Conservation (phyloP, 1,140 invertebrate genomes). For the Sinonovacula constricta region DNA sequence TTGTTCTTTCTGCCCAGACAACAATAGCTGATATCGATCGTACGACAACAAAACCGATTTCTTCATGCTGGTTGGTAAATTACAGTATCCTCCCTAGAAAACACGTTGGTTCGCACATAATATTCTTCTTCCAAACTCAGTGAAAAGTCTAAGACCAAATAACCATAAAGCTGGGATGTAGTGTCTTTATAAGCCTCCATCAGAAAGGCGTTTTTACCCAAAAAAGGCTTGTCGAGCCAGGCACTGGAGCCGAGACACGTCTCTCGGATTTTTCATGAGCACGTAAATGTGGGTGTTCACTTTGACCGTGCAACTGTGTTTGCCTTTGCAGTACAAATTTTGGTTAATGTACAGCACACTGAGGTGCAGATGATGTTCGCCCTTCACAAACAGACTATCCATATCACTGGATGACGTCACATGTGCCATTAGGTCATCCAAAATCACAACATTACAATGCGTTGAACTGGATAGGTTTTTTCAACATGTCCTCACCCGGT, state of each 20-base stretch:
- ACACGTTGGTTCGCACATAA: constrained; percentile 8
- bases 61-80: constrained; percentile 20
- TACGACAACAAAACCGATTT: too few species aligned
- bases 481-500: too few species aligned
- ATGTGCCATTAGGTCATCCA: too few species aligned
- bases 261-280: constrained; percentile 37
- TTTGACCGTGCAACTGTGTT: too few species aligned
- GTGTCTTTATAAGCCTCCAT: constrained; percentile 42
- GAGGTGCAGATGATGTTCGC: too few species aligned
- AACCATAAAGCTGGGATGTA: constrained; percentile 1
- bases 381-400: too few species aligned
- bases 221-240: constrained; percentile 19
- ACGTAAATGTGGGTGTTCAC: constrained; percentile 30
- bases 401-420: too few species aligned
- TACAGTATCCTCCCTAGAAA: constrained; percentile 29
- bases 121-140: not conserved
- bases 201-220: constrained; percentile 2
- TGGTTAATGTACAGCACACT: constrained; percentile 34
- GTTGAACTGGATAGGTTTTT: too few species aligned
- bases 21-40: constrained; percentile 11
- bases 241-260: constrained; percentile 18
- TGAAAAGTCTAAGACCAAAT: constrained; percentile 36
- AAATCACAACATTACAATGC: too few species aligned
- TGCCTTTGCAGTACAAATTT: constrained; percentile 33
- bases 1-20: constrained; percentile 1